Conservation (phyloP, 2,888 invertebrate genomes). For the Stratiomys singularior region DNA sequence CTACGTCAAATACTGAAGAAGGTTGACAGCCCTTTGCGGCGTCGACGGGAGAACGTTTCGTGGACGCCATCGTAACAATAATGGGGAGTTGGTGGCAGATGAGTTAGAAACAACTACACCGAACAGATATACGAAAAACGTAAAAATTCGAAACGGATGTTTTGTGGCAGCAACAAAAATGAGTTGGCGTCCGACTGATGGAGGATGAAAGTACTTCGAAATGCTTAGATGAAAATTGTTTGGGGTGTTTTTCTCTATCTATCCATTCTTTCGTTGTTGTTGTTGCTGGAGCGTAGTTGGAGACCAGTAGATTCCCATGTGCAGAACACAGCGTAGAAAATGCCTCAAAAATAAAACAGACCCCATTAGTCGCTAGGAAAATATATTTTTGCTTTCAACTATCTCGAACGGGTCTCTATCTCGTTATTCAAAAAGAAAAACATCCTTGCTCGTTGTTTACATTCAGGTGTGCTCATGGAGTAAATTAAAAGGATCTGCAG, state of each 20-base stretch:
- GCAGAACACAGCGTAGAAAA: neutral
- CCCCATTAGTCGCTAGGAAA: slow-evolving; percentile 37
- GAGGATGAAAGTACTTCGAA: neutral
- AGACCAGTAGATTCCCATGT: neutral
- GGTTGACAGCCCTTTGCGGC: slow-evolving; percentile 50
- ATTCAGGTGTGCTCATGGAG: no score
- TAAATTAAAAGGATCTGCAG: no score
- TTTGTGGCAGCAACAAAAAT: slow-evolving; percentile 15
- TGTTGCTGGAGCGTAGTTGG: neutral
- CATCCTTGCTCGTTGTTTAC: neutral
- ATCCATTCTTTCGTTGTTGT: neutral
- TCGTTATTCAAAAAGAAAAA: neutral
- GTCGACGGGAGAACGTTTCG: slow-evolving; percentile 31
- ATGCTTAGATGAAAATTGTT: neutral
- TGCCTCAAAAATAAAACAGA: slow-evolving; percentile 36
- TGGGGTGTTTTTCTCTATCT: neutral
- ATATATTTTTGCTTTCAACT: slow-evolving; percentile 33
- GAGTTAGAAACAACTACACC: slow-evolving; percentile 4
- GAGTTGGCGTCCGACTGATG: neutral
- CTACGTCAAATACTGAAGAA: slow-evolving; percentile 51
- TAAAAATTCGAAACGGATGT: slow-evolving; percentile 45
- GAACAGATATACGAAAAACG: slow-evolving; percentile 35
- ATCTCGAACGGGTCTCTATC: slow-evolving; percentile 22
- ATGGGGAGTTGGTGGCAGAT: neutral
- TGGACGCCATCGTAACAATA: neutral